These are phyloP conservation scores for Gymnocypris eckloni DNA, from an alignment of 2,797 vertebrate species.

Conservation along the genomic window DNA sequence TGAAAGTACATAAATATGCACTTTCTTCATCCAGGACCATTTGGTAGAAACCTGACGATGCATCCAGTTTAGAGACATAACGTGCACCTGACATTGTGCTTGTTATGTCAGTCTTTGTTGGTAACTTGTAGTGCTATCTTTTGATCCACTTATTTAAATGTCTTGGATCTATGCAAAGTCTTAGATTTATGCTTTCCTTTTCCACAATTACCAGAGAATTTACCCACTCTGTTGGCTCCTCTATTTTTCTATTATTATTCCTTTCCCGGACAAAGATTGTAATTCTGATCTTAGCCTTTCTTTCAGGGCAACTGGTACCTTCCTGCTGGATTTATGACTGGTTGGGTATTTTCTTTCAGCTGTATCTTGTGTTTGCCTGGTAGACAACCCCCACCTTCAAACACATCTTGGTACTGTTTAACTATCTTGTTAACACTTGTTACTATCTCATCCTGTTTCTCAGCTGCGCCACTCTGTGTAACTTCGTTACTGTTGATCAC, in stretches of 20 bases:
- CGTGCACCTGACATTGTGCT: no score
- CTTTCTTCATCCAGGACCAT: no score
- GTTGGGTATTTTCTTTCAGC: constrained; percentile 29
- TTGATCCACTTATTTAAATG: constrained; percentile 1
- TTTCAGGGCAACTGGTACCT: constrained; percentile 33
- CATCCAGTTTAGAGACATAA: no score
- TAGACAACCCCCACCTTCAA: not conserved
- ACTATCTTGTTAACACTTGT: not conserved
- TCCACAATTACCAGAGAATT: constrained; percentile 22
- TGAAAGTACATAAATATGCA: not conserved
- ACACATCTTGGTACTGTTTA: constrained; percentile 5
- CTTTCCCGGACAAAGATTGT: not conserved
- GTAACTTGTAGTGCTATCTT: not conserved
- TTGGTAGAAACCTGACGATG: no score
- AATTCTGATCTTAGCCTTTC: constrained; percentile 19
- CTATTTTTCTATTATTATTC: constrained; percentile 9
- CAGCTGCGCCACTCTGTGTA: not conserved
- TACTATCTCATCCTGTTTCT: not conserved
- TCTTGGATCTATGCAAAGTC: not conserved
- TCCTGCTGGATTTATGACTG: constrained; percentile 44
- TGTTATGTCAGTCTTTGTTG: no score
- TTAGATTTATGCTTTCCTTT: not conserved
- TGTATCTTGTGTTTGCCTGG: constrained; percentile 36
- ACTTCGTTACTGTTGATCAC: not conserved
- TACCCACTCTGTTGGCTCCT: constrained; percentile 1